Percentiles rank a stretch among this genome's conserved stretches.
phyloP scores from a whole-genome alignment of 2,113 vertebrate species.

The Colius striatus region DNA sequence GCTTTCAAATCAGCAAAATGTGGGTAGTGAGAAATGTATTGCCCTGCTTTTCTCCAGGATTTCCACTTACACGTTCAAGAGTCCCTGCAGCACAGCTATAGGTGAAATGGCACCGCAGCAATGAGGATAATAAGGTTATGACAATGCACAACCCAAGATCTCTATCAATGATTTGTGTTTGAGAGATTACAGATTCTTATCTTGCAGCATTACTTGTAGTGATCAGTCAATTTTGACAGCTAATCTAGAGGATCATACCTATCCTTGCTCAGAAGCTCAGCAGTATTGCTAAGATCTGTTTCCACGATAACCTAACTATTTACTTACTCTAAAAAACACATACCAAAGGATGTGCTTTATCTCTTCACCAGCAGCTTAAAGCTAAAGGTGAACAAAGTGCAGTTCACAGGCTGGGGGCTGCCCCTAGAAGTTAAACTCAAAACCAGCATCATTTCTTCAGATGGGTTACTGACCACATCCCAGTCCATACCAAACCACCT shows the following conservation, averaged over 20 bases:
- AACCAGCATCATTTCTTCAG: background rate
- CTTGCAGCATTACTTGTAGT: conserved; percentile 30
- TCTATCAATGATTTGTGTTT: conserved; percentile 40
- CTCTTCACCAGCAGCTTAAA: conserved; percentile 12
- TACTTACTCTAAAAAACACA: conserved; percentile 62
- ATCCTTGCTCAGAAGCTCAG: conserved; percentile 58
- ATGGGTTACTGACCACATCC: background rate
- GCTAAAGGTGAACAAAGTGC: conserved; percentile 28
- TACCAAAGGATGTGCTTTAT: conserved; percentile 66
- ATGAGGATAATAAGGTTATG: background rate
- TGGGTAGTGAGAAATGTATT: accelerated
- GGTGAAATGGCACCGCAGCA: background rate
- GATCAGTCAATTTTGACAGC: conserved; percentile 67
- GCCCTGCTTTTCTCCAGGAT: background rate
- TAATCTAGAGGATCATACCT: conserved; percentile 48
- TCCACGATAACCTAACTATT: conserved; percentile 67
- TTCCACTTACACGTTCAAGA: background rate
- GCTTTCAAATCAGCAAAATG: background rate
- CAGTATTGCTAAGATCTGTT: conserved; percentile 67
- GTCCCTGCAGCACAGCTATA: background rate
- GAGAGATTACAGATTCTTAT: conserved; percentile 50
- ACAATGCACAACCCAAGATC: conserved; percentile 4
- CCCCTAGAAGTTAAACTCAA: background rate
- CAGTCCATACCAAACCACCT: background rate
- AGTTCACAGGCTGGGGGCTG: background rate